phyloP scores from a whole-genome alignment of 2,797 vertebrate genomes.

The Coregonus suidteri region DNA sequence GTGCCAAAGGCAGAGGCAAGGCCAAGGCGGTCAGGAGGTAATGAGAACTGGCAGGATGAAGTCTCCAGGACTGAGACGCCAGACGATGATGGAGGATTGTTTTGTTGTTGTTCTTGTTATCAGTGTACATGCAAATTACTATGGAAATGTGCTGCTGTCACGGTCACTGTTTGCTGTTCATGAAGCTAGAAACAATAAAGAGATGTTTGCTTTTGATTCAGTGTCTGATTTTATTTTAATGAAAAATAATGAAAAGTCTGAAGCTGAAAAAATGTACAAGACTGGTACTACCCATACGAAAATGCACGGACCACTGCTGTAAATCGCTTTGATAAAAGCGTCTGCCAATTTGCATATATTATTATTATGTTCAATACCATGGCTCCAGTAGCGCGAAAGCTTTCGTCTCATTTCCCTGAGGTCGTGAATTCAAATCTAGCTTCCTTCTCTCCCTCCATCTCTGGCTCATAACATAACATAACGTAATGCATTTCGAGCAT shows the following conservation, averaged over 20 bases:
- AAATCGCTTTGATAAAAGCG: neutral
- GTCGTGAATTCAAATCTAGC: neutral
- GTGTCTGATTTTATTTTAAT: conserved; percentile 7
- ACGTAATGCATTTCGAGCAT: neutral
- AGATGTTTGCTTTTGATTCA: conserved; percentile 24
- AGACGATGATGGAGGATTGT: neutral
- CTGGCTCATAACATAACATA: neutral
- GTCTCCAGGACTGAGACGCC: conserved; percentile 34
- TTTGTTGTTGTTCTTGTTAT: conserved; percentile 11
- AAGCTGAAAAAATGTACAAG: neutral
- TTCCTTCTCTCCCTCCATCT: neutral
- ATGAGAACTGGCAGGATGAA: conserved; percentile 15
- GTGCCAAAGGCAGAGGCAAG: conserved; percentile 75
- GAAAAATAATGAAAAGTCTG: neutral
- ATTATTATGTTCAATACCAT: neutral
- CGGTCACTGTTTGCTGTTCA: conserved; percentile 23
- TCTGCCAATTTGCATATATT: neutral
- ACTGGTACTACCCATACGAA: too few species aligned
- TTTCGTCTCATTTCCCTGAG: neutral
- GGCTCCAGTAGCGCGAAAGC: neutral
- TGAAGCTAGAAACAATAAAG: conserved; percentile 54
- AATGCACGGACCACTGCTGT: neutral
- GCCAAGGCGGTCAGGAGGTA: conserved; percentile 70
- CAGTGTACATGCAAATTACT: conserved; percentile 25
- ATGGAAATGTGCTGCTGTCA: conserved; percentile 11